Evolutionary conservation across 2,113 vertebrate genomes (phyloP).

Genomic region (Crocuta crocuta): DNA sequence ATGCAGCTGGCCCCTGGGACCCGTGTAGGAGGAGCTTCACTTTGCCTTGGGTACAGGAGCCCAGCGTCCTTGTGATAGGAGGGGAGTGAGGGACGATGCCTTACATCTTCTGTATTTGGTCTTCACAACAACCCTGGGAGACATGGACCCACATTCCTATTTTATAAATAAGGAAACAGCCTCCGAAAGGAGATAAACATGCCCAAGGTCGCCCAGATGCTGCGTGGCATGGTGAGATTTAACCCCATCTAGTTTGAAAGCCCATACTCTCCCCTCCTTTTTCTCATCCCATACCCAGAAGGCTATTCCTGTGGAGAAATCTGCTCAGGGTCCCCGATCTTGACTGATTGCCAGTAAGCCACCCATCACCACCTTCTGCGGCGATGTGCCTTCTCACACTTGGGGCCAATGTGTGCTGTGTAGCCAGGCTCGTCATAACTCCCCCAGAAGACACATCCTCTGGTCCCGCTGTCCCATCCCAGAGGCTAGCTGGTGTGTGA

Average conservation of each 20-base stretch:
- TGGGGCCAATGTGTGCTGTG: too few relatives aligned
- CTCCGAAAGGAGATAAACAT: not conserved
- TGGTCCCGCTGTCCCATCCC: not conserved
- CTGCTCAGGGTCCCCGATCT: not conserved
- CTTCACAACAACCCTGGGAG: not conserved
- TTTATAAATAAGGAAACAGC: not conserved
- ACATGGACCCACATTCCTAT: not conserved
- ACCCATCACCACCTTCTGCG: not conserved
- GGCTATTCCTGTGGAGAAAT: not conserved
- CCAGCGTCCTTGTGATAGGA: not conserved
- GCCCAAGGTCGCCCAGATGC: not conserved
- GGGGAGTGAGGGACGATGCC: not conserved
- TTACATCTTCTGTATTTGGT: not conserved
- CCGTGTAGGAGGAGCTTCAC: not conserved
- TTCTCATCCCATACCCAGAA: not conserved
- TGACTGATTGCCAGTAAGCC: too few relatives aligned
- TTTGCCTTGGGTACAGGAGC: not conserved
- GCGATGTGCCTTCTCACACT: not conserved
- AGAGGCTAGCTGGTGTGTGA: not conserved
- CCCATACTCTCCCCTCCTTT: not conserved
- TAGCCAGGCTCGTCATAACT: not conserved
- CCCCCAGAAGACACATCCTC: rapidly evolving
- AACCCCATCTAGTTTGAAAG: not conserved
- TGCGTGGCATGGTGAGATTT: not conserved
- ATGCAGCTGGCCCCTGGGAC: not conserved